A percentile compares a stretch with the other conserved stretches of the same genome.
These are phyloP conservation scores for Teinopalpus imperialis DNA, from an alignment of 2,888 invertebrate genomes.

Conservation along the genomic window DNA sequence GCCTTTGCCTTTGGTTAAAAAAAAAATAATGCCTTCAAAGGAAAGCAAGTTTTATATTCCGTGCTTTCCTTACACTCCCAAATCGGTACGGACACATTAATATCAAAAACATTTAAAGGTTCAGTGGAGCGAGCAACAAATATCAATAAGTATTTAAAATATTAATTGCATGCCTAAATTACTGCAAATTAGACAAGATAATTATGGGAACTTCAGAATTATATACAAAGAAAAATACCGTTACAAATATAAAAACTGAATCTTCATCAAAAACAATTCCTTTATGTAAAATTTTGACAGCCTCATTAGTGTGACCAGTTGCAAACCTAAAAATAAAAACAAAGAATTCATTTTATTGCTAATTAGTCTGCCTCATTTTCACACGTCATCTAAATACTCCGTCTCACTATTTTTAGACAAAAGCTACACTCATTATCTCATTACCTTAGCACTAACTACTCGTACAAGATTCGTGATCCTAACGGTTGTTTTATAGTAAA, in stretches of 20 bases:
- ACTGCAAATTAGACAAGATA: too few species aligned
- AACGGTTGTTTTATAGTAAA: constrained; percentile 11
- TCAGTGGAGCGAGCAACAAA: too few species aligned
- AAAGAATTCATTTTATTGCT: constrained; percentile 12
- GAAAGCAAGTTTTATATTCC: too few species aligned
- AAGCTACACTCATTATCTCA: not conserved
- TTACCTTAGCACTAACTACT: not conserved
- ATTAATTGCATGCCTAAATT: too few species aligned
- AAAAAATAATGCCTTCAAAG: too few species aligned
- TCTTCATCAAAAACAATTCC: too few species aligned
- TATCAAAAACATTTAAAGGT: too few species aligned
- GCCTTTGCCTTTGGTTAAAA: too few species aligned
- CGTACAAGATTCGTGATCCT: not conserved
- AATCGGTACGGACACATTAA: too few species aligned
- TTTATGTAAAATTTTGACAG: constrained; percentile 4
- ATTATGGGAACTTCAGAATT: too few species aligned
- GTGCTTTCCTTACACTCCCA: too few species aligned
- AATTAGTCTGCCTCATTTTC: constrained; percentile 15
- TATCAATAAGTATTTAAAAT: too few species aligned
- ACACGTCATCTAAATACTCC: constrained; percentile 5
- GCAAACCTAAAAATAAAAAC: constrained; percentile 16
- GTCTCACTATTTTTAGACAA: not conserved
- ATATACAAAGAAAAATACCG: constrained; percentile 2
- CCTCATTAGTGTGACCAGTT: constrained; percentile 16
- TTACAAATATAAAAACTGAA: constrained; percentile 2